phyloP scores from a whole-genome alignment of 2,113 vertebrate species.

The Cryptomyrus ogoouensis region DNA sequence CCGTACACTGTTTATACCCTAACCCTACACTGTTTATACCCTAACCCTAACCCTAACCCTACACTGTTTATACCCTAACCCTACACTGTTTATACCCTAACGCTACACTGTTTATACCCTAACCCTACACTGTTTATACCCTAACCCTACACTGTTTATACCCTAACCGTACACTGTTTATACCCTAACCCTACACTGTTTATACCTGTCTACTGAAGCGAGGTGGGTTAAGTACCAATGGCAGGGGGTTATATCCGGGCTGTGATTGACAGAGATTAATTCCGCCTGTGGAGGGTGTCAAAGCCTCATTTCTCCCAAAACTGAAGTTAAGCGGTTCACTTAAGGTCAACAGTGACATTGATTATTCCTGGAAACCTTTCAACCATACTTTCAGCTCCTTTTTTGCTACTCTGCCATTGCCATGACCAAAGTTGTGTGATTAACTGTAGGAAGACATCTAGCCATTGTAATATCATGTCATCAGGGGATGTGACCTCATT shows the following conservation, averaged over 20 bases:
- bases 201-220: neutral
- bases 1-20: neutral
- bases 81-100: neutral
- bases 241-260: neutral
- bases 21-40: neutral
- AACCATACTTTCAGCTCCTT: neutral
- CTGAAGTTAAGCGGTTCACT: neutral
- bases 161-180: neutral
- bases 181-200: neutral
- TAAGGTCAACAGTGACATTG: neutral
- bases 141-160: neutral
- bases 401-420: neutral
- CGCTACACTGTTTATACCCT: too few species aligned
- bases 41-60: too few species aligned
- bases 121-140: neutral
- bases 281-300: neutral
- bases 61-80: neutral
- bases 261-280: neutral
- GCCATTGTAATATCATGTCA: neutral
- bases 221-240: neutral
- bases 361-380: neutral
- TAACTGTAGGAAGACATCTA: neutral
- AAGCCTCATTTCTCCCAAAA: neutral
- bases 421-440: neutral
- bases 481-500: neutral